phyloP scores from a whole-genome alignment of 2,888 invertebrate genomes.

The Cephus nigrinus region DNA sequence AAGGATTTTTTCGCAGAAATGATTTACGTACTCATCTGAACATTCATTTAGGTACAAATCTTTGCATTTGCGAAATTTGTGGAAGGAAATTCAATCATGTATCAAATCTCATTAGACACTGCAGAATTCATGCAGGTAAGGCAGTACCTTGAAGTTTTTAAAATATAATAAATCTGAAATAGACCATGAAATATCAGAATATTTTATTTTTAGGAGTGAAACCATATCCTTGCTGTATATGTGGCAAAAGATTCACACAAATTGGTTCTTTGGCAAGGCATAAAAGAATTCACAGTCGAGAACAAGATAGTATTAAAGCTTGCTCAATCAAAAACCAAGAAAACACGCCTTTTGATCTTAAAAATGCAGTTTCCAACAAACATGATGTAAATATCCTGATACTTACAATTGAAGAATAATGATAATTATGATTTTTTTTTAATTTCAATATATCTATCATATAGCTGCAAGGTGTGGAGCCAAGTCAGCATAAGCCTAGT shows the following conservation, averaged over 20 bases:
- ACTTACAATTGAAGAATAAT: background rate
- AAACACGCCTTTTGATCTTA: slow-evolving; percentile 19
- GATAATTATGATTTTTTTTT: background rate
- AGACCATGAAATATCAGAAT: background rate
- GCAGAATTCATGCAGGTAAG: slow-evolving; percentile 64
- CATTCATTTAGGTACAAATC: slow-evolving; percentile 63
- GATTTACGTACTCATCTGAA: slow-evolving; percentile 64
- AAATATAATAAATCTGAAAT: background rate
- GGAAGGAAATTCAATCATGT: slow-evolving; percentile 64
- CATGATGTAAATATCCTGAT: slow-evolving; percentile 31
- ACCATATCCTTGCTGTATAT: slow-evolving; percentile 59
- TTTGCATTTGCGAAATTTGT: slow-evolving; percentile 62
- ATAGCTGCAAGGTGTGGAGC: background rate
- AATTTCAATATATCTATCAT: slow-evolving; percentile 2
- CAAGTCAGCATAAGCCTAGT: slow-evolving; percentile 31
- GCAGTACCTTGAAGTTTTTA: background rate
- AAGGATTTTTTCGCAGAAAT: slow-evolving; percentile 58
- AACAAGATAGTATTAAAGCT: slow-evolving; percentile 21
- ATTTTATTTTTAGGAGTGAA: slow-evolving; percentile 49
- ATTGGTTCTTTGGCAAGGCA: slow-evolving; percentile 55
- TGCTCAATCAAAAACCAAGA: slow-evolving; percentile 17
- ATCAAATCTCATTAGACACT: slow-evolving; percentile 63
- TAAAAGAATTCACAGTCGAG: slow-evolving; percentile 48
- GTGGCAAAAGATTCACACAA: slow-evolving; percentile 58
- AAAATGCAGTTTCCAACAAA: slow-evolving; percentile 16